Evolutionary conservation across 2,113 vertebrate species (phyloP).

Genomic region (Chaetorhynchus papuensis): DNA sequence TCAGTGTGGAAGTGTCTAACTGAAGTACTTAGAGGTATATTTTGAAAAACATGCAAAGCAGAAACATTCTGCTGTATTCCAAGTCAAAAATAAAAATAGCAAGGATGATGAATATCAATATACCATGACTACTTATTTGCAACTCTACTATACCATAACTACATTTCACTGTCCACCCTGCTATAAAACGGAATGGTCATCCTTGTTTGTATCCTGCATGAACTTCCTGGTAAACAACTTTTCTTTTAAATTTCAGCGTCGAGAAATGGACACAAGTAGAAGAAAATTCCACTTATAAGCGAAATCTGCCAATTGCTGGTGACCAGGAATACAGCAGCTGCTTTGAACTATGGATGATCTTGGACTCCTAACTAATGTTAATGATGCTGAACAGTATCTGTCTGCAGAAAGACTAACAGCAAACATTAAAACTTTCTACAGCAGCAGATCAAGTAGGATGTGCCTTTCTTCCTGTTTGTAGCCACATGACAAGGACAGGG

Average conservation of each 20-base stretch:
- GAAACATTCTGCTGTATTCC: not conserved
- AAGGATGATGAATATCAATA: not conserved
- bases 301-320: not conserved
- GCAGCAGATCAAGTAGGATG: not conserved
- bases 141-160: not conserved
- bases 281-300: constrained; percentile 94
- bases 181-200: not conserved
- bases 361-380: not conserved
- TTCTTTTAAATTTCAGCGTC: constrained; percentile 80
- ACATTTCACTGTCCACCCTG: not conserved
- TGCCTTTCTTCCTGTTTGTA: not conserved
- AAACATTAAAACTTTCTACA: not conserved
- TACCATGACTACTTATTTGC: not conserved
- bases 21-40: not conserved
- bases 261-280: constrained; percentile 94
- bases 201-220: not conserved
- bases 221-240: not conserved
- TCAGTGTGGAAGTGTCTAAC: not conserved
- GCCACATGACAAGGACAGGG: not conserved
- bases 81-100: not conserved
- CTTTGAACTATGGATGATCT: not conserved
- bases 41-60: not conserved
- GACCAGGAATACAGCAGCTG: not conserved
- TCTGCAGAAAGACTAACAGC: not conserved
- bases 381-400: not conserved